Evolutionary conservation across 2,888 invertebrate genomes (phyloP).

Genomic region (Torymus auratus): DNA sequence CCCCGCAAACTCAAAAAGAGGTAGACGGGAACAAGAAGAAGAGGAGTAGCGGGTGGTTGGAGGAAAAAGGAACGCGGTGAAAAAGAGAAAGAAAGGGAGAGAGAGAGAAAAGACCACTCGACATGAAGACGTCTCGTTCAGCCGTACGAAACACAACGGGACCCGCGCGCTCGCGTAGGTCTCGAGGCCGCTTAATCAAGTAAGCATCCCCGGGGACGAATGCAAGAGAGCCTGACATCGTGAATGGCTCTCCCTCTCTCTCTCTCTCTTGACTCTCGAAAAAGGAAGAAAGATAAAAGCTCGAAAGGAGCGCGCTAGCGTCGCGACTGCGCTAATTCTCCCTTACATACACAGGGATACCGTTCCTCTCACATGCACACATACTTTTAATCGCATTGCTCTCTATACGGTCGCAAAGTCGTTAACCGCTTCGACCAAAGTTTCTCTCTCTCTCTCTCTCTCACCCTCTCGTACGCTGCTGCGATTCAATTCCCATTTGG

Average conservation of each 20-base stretch:
- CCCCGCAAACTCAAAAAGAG: background rate
- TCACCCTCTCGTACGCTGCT: slow-evolving; percentile 17
- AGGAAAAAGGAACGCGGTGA: background rate
- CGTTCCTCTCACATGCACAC: too few relatives aligned
- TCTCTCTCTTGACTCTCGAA: background rate
- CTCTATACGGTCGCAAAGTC: slow-evolving; percentile 44
- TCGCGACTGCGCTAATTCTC: too few relatives aligned
- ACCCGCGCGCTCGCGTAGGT: background rate
- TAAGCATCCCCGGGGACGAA: slow-evolving; percentile 50
- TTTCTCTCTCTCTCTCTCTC: slow-evolving; percentile 34
- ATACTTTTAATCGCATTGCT: slow-evolving; percentile 52
- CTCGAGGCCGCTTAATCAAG: slow-evolving; percentile 51
- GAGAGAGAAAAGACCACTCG: slow-evolving; percentile 16
- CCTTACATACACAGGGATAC: too few relatives aligned
- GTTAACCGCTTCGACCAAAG: slow-evolving; percentile 59
- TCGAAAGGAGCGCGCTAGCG: background rate
- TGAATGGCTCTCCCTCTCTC: slow-evolving; percentile 8
- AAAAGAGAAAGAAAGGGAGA: slow-evolving; percentile 3
- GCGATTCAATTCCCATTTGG: slow-evolving; percentile 63
- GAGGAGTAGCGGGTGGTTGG: background rate
- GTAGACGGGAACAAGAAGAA: background rate
- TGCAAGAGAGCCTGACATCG: slow-evolving; percentile 8
- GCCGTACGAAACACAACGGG: slow-evolving; percentile 8
- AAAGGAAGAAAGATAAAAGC: slow-evolving; percentile 28
- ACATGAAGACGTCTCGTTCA: slow-evolving; percentile 41